Evolutionary conservation across 37 sponge, comb jelly and placozoan genomes (phyloP).

Genomic region (Haliclona indistincta): DNA sequence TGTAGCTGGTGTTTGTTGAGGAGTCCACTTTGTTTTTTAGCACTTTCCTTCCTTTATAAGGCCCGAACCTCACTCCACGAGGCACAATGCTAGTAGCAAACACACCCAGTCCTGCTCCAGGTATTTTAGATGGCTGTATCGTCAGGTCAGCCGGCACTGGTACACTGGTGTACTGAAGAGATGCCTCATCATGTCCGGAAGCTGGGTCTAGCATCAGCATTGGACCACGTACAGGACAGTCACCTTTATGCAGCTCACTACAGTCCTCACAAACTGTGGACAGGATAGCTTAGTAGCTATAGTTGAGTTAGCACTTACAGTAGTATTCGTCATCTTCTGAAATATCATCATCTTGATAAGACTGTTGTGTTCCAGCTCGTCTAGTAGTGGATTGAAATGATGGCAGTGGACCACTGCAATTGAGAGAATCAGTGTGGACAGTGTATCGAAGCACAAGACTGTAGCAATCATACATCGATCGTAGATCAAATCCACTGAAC

Average conservation of each 20-base stretch:
- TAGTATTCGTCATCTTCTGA: too few species aligned
- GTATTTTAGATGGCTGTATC: slow-evolving; percentile 53
- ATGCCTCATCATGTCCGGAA: slow-evolving; percentile 39
- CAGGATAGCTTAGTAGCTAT: too few species aligned
- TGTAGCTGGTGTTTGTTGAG: slow-evolving; percentile 50
- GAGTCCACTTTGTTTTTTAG: slow-evolving; percentile 20
- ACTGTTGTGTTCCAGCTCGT: too few species aligned
- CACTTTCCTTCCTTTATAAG: slow-evolving; percentile 56
- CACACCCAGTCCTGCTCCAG: slow-evolving; percentile 68
- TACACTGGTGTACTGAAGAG: slow-evolving; percentile 28
- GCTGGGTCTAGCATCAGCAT: slow-evolving; percentile 38
- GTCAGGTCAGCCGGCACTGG: slow-evolving; percentile 72
- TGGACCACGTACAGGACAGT: slow-evolving; percentile 68
- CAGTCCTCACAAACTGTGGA: slow-evolving; percentile 70
- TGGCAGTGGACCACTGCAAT: too few species aligned
- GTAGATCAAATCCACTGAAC: too few species aligned
- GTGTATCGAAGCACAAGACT: too few species aligned
- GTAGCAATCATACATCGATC: too few species aligned
- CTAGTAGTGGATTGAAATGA: too few species aligned
- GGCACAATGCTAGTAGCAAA: slow-evolving; percentile 60
- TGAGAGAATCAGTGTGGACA: too few species aligned
- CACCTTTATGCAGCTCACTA: slow-evolving; percentile 37
- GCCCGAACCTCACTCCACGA: slow-evolving; percentile 53
- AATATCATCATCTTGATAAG: too few species aligned
- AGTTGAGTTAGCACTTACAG: too few species aligned